Conservation (phyloP, 2,113 vertebrate genomes). For the Lanius ludovicianus region DNA sequence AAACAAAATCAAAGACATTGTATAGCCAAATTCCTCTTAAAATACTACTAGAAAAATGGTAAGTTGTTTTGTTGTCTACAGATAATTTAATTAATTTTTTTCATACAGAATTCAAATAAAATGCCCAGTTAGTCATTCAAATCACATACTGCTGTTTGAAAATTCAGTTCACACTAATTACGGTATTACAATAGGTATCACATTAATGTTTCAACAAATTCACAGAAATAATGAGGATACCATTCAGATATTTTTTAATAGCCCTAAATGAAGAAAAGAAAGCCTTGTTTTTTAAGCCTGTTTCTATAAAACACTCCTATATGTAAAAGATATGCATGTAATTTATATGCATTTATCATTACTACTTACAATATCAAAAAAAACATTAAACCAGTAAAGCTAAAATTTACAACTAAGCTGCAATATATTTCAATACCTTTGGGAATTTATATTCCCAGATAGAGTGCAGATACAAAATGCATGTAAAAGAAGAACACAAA, state of each 20-base stretch:
- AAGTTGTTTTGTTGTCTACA: not conserved
- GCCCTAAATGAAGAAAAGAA: not conserved
- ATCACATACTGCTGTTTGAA: not conserved
- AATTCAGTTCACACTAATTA: not conserved
- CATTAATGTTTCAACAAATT: not conserved
- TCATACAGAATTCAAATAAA: not conserved
- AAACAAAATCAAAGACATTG: conserved; percentile 1
- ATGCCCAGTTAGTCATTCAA: not conserved
- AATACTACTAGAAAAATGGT: not conserved
- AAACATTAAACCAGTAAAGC: not conserved
- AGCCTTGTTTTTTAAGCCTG: not conserved
- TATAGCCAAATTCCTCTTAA: not conserved
- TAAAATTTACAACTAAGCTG: not conserved
- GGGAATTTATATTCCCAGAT: not conserved
- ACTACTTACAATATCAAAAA: not conserved
- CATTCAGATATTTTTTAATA: not conserved
- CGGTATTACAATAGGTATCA: not conserved
- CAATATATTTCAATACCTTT: not conserved
- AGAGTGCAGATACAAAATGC: not conserved
- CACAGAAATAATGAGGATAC: not conserved
- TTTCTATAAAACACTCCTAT: not conserved
- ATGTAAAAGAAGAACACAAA: not conserved
- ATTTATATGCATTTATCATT: not conserved
- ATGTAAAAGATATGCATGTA: not conserved
- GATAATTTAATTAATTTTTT: not conserved